These are phyloP conservation scores for Eubasilissa regina DNA, from an alignment of 1,140 invertebrate species.

Conservation along the genomic window DNA sequence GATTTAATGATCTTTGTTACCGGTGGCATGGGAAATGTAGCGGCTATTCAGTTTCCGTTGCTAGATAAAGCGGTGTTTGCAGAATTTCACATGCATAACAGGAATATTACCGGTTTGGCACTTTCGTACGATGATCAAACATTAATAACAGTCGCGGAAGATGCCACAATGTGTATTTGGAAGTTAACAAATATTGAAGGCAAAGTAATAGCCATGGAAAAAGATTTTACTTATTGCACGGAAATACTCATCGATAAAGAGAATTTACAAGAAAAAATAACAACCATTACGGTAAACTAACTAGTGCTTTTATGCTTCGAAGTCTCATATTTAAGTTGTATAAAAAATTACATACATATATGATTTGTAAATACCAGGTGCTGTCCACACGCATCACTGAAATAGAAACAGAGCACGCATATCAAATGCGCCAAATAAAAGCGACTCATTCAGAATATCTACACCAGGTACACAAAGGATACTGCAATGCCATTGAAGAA, in stretches of 20 bases:
- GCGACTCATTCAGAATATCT: conserved; percentile 77
- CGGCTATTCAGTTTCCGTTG: conserved; percentile 85
- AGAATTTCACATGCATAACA: conserved; percentile 82
- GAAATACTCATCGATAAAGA: conserved; percentile 82
- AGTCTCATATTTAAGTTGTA: background rate
- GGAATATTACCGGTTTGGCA: conserved; percentile 74
- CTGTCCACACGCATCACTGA: conserved; percentile 79
- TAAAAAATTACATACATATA: conserved; percentile 15
- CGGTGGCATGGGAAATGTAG: conserved; percentile 81
- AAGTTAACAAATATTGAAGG: conserved; percentile 84
- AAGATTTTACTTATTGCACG: conserved; percentile 82
- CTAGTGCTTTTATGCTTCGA: conserved; percentile 44
- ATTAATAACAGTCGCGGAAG: conserved; percentile 81
- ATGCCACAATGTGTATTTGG: conserved; percentile 90
- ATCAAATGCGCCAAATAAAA: conserved; percentile 80
- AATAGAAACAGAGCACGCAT: conserved; percentile 81
- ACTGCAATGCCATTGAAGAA: conserved; percentile 79
- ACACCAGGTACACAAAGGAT: conserved; percentile 79
- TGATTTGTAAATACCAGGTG: conserved; percentile 64
- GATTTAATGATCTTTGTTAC: conserved; percentile 85
- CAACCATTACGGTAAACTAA: conserved; percentile 68
- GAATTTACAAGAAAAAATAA: conserved; percentile 79
- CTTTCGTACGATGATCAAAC: conserved; percentile 86
- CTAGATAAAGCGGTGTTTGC: conserved; percentile 79
- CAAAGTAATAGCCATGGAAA: conserved; percentile 79